Evolutionary conservation across 1,140 invertebrate genomes (phyloP).

Genomic region (Schmidtea mediterranea): DNA sequence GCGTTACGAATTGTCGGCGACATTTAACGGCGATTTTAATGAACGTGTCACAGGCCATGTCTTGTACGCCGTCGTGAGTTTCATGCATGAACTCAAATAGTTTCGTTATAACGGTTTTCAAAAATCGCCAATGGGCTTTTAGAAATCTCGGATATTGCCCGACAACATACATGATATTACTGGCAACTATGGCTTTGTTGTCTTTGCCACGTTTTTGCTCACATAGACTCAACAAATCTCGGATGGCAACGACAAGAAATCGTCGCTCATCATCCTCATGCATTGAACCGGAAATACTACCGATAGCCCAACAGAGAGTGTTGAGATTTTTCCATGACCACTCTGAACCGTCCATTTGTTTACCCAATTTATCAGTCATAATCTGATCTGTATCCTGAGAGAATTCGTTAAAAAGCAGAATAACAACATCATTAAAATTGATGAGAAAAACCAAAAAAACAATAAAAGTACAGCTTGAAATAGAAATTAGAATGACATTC

Average conservation of each 20-base stretch:
- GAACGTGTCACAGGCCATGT: constrained; percentile 99
- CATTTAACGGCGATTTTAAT: constrained; percentile 99
- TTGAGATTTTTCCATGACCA: constrained; percentile 99
- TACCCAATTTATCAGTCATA: constrained; percentile 93
- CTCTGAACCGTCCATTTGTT: constrained; percentile 90
- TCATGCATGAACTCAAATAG: constrained; percentile 99
- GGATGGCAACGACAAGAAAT: constrained; percentile 89
- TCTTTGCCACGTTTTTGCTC: constrained; percentile 99
- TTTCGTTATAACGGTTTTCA: constrained; percentile 99
- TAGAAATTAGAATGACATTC: no score
- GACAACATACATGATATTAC: constrained; percentile 99
- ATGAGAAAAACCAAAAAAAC: no score
- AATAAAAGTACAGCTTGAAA: no score
- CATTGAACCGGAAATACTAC: constrained; percentile 94
- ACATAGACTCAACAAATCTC: constrained; percentile 76
- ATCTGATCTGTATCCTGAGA: constrained; percentile 71
- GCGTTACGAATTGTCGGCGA: constrained; percentile 64
- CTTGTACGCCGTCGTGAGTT: constrained; percentile 86
- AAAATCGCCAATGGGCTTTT: constrained; percentile 95
- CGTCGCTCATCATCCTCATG: constrained; percentile 95
- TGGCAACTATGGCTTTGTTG: constrained; percentile 98
- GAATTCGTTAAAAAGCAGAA: neutral
- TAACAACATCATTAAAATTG: no score
- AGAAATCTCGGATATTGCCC: constrained; percentile 96
- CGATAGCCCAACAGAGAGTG: constrained; percentile 43